Base-by-base conservation (phyloP, 1,140 invertebrate genomes). In the Drosophila ogumai region DNA sequence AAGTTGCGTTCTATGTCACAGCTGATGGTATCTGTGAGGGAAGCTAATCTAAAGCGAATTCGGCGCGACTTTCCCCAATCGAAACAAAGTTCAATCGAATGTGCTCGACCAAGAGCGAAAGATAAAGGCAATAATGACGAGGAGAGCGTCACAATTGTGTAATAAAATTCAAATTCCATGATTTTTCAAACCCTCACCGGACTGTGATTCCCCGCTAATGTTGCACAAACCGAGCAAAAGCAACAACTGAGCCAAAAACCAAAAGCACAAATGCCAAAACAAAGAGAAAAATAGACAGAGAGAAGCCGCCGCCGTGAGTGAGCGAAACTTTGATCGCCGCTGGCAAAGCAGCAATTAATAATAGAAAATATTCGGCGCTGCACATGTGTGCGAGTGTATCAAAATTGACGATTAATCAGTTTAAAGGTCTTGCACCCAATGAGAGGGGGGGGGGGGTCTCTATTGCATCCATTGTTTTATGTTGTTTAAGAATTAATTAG, bases 401-500 rank as follows among this genome's bases (percentile, higher is more conserved):
- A 66, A 78, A 67, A 75, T 79, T 76, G 58, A 49, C 84, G 84
- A 86, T 88, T 86, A 87, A 87, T 84, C 67, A 59, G 84, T 66
- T 84, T 77, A 88, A 87, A 87, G 82, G 80, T 88, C 80, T 74
- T 40, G 50, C 56, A 61, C 38, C 41, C 38, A 36, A 55, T 55
- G 4, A 4, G 41, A 22, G 22, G 54, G 34, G 13, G 44, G 47
- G 22, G 54, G 34, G 13, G 44, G 47, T 32, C 47, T 52, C 32
- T 54, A 61, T 19, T 68, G 56, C 59, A 60, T 77, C 59, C 52
- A 81, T 69, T 72, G 65, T 75, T 76, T 56, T 61, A 32, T 64
- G 56, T 60, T 67, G 52, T 67, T 80, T 75, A 73, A 74, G 68
- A 65, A 80, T 72, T 73, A 59, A 72, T 72, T 73, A 50, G 36